These are phyloP conservation scores for Pao palembangensis DNA, from an alignment of 2,113 vertebrate species.

Conservation along the genomic window DNA sequence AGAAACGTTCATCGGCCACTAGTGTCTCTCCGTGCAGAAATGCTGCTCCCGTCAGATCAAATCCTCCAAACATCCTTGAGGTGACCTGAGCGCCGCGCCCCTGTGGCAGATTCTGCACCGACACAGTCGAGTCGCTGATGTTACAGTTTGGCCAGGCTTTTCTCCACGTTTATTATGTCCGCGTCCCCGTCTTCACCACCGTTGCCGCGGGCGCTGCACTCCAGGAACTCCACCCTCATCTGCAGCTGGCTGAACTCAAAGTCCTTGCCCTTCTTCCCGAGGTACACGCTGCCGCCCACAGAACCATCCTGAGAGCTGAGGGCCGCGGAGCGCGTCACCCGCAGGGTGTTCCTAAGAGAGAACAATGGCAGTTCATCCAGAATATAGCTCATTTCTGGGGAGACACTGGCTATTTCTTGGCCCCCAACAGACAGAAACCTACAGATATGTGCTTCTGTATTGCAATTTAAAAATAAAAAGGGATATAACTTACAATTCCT, in stretches of 20 bases:
- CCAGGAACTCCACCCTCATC: constrained; percentile 89
- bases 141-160: constrained; percentile 85
- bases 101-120: constrained; percentile 8
- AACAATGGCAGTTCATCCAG: not conserved
- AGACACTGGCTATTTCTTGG: not conserved
- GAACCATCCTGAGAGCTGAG: constrained; percentile 88
- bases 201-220: constrained; percentile 86
- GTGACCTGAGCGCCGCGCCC: constrained; percentile 16
- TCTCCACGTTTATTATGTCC: constrained; percentile 81
- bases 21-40: constrained; percentile 12
- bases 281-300: constrained; percentile 68
- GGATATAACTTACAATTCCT: constrained; percentile 88
- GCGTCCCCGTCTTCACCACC: constrained; percentile 78
- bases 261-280: constrained; percentile 93
- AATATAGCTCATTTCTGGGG: not conserved
- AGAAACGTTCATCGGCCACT: constrained; percentile 9
- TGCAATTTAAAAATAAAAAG: not conserved
- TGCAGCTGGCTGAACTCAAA: constrained; percentile 93
- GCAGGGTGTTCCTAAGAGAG: constrained; percentile 83
- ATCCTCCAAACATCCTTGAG: constrained; percentile 1
- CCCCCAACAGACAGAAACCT: not conserved
- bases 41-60: constrained; percentile 1
- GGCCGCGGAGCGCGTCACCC: constrained; percentile 88
- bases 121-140: not conserved
- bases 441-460: not conserved